Conservation (phyloP, 2,888 invertebrate species). For the Embidobia sp. region DNA sequence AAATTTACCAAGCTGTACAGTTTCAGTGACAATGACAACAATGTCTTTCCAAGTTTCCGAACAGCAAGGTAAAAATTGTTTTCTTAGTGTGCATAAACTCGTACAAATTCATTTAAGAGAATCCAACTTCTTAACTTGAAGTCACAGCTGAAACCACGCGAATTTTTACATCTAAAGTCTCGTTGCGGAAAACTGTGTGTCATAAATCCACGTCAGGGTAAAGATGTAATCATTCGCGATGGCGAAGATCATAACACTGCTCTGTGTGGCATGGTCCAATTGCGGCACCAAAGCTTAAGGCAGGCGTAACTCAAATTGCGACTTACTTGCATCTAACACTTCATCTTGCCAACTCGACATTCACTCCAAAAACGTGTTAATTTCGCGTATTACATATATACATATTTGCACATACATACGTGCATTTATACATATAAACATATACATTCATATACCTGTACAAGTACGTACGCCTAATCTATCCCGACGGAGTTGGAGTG, state of each 20-base stretch:
- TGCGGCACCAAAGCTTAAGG: constrained; percentile 52
- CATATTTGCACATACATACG: not conserved
- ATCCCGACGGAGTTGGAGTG: constrained; percentile 41
- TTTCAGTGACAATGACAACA: no score
- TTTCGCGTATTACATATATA: constrained; percentile 64
- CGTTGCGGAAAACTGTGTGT: no score
- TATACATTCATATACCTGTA: constrained; percentile 18
- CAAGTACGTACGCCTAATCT: constrained; percentile 46
- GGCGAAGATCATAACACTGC: constrained; percentile 29
- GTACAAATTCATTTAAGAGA: no score
- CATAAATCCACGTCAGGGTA: constrained; percentile 29
- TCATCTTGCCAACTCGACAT: constrained; percentile 29
- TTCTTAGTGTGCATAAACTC: no score
- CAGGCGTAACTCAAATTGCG: constrained; percentile 64
- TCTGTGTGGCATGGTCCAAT: constrained; percentile 29
- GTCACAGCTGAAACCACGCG: no score
- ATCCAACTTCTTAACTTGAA: no score
- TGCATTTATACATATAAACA: not conserved
- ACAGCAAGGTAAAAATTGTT: no score
- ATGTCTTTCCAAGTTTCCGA: no score
- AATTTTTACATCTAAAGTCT: no score
- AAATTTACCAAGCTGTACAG: no score
- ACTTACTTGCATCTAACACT: constrained; percentile 48
- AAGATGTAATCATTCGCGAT: constrained; percentile 27
- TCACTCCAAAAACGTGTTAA: constrained; percentile 65